phyloP scores from a whole-genome alignment of 2,888 invertebrate genomes.

The Drosophila quasianomalipes region DNA sequence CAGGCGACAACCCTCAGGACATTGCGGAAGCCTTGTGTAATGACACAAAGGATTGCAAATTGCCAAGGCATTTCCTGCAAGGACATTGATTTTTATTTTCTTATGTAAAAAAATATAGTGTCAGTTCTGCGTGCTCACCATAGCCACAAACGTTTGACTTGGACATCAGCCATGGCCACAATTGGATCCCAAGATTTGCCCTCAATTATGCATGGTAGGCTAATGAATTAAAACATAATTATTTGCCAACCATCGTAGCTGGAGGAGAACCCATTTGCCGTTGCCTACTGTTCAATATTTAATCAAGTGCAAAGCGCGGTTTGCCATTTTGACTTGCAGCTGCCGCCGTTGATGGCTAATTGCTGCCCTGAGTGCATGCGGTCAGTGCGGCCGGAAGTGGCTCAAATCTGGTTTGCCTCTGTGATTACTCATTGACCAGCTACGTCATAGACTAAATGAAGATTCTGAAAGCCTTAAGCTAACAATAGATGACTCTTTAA shows the following conservation, averaged over 20 bases:
- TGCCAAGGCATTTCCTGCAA: constrained; percentile 78
- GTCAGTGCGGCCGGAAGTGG: constrained; percentile 21
- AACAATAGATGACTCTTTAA: not conserved
- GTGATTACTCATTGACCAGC: constrained; percentile 1
- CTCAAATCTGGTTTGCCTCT: constrained; percentile 8
- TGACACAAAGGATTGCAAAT: constrained; percentile 84
- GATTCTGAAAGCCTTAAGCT: not conserved
- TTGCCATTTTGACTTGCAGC: constrained; percentile 32
- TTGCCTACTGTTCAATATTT: constrained; percentile 55
- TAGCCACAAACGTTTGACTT: constrained; percentile 6
- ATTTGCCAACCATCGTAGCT: constrained; percentile 43
- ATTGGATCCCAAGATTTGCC: constrained; percentile 34
- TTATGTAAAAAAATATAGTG: constrained; percentile 25
- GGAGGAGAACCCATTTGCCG: constrained; percentile 8
- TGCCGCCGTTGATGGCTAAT: constrained; percentile 21
- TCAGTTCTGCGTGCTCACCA: constrained; percentile 22
- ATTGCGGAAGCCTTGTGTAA: constrained; percentile 82
- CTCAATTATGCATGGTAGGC: constrained; percentile 54
- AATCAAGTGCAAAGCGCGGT: constrained; percentile 51
- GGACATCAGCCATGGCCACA: constrained; percentile 25
- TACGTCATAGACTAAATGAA: not conserved
- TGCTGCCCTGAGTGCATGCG: constrained; percentile 22
- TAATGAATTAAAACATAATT: constrained; percentile 59
- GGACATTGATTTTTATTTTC: constrained; percentile 68
- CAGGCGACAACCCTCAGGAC: constrained; percentile 58